Evolutionary conservation across 2,888 invertebrate species (phyloP).

Genomic region (Cosmia trapezina): DNA sequence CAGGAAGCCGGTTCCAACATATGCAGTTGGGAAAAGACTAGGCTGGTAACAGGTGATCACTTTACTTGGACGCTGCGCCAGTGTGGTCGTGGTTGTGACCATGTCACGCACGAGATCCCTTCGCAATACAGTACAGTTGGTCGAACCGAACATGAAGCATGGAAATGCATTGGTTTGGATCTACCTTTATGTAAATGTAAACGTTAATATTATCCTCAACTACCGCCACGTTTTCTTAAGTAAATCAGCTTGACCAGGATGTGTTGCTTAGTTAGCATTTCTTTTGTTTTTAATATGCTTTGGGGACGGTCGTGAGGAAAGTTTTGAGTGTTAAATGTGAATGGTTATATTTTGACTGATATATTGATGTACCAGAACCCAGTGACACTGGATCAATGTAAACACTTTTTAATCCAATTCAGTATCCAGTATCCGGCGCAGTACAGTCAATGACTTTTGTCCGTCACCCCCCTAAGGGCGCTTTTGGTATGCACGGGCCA

Average conservation of each 20-base stretch:
- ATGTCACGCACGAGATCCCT: neutral
- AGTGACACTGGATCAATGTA: no score
- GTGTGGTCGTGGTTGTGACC: neutral
- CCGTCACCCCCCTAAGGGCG: no score
- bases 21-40: neutral
- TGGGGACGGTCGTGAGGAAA: conserved; percentile 21
- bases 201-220: neutral
- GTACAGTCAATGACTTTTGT: no score
- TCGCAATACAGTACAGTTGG: no score
- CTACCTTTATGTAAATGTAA: conserved; percentile 10
- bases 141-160: no score
- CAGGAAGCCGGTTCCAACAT: neutral
- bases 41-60: no score
- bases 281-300: conserved; percentile 25
- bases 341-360: neutral
- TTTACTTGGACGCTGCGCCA: neutral
- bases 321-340: neutral
- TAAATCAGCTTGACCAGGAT: conserved; percentile 50
- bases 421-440: no score
- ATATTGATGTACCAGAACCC: neutral
- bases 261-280: conserved; percentile 16
- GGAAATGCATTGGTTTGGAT: neutral
- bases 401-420: no score
- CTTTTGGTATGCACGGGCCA: no score
- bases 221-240: conserved; percentile 24